phyloP scores from a whole-genome alignment of 64 coral and sea anemone genomes.

The Montipora capricornis region DNA sequence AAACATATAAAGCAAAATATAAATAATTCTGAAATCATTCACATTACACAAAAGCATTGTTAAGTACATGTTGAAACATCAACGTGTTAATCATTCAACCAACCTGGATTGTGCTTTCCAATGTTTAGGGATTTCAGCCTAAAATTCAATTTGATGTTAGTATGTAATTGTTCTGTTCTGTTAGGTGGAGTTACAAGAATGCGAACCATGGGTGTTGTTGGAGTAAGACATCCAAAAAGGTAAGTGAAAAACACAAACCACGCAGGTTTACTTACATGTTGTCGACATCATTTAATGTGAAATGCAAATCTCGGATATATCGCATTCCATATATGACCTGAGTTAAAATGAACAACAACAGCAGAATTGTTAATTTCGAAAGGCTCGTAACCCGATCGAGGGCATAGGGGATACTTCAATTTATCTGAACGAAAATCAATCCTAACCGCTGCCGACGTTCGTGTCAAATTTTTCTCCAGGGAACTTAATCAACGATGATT shows the following conservation, averaged over 20 bases:
- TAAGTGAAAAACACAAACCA: neutral
- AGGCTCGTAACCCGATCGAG: too few relatives aligned
- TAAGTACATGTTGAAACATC: too few relatives aligned
- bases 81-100: neutral
- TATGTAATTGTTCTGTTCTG: neutral
- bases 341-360: neutral
- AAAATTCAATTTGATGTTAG: neutral
- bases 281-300: constrained; percentile 55
- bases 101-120: constrained; percentile 18
- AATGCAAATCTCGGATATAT: constrained; percentile 56
- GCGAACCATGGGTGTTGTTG: neutral
- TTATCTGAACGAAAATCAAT: too few relatives aligned
- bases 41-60: too few relatives aligned
- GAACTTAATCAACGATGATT: too few relatives aligned
- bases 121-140: constrained; percentile 21
- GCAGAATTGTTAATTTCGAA: too few relatives aligned
- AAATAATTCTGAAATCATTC: too few relatives aligned
- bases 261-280: constrained; percentile 30
- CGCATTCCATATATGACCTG: constrained; percentile 44
- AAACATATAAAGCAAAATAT: too few relatives aligned
- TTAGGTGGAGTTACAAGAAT: too few relatives aligned
- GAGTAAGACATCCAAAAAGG: neutral
- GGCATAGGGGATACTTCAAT: too few relatives aligned
- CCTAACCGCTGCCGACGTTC: too few relatives aligned
- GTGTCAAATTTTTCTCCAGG: too few relatives aligned